Conservation (phyloP, 2,113 vertebrate genomes). For the Notarius lentiginosus region DNA sequence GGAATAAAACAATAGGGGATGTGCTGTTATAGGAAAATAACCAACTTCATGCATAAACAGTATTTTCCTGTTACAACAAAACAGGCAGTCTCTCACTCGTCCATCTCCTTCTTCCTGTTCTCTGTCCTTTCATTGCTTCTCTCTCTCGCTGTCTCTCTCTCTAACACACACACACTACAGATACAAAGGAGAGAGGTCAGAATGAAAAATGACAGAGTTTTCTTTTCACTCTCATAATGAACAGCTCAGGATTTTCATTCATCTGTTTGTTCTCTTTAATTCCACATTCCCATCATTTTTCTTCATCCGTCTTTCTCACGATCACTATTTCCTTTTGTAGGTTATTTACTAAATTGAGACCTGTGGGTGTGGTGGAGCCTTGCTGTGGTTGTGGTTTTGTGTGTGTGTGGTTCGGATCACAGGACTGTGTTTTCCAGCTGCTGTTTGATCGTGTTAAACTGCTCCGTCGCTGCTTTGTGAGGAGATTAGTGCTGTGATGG, state of each 20-base stretch:
- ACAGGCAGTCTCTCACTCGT: too few species aligned
- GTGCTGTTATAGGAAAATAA: too few species aligned
- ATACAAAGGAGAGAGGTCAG: not conserved
- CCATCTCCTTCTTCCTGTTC: too few species aligned
- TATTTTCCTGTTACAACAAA: too few species aligned
- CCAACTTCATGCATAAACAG: too few species aligned
- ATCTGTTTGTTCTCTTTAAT: not conserved
- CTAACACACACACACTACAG: not conserved
- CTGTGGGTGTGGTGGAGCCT: not conserved
- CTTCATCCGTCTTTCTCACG: constrained; percentile 16
- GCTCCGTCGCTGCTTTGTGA: constrained; percentile 55
- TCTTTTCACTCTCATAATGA: not conserved
- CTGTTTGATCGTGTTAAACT: constrained; percentile 58
- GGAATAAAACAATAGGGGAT: too few species aligned
- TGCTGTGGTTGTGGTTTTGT: constrained; percentile 8
- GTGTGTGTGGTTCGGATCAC: constrained; percentile 21
- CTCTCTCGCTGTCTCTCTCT: too few species aligned
- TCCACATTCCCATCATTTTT: not conserved
- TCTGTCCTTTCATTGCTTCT: too few species aligned
- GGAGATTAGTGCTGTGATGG: constrained; percentile 58
- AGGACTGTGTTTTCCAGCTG: constrained; percentile 41
- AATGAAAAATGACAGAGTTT: not conserved
- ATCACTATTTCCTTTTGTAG: not conserved
- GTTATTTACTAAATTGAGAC: constrained; percentile 5
- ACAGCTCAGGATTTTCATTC: constrained; percentile 10